These are phyloP conservation scores for Drosophila nigromelanica DNA, from an alignment of 1,140 invertebrate genomes.

Conservation along the genomic window DNA sequence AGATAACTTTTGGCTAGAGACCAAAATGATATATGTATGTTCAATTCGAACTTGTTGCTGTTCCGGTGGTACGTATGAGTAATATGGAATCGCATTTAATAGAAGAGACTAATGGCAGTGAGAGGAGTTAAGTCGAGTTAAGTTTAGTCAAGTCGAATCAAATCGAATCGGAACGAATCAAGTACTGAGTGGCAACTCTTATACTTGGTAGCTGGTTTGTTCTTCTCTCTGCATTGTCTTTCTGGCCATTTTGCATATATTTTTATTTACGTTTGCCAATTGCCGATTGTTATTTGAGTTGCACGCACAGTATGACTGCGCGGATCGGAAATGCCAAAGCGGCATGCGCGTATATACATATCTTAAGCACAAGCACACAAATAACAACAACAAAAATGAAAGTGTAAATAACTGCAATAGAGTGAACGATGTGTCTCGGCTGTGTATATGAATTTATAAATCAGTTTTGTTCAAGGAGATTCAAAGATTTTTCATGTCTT, in stretches of 20 bases:
- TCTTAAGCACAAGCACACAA: conserved; percentile 4
- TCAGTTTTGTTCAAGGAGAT: too few relatives aligned
- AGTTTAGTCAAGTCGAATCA: background rate
- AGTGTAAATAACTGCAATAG: background rate
- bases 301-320: conserved; percentile 19
- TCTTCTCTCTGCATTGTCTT: background rate
- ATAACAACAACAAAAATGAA: conserved; percentile 4
- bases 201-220: background rate
- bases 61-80: conserved; percentile 10
- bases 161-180: background rate
- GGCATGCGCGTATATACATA: background rate
- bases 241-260: conserved; percentile 3
- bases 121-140: background rate
- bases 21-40: too few relatives aligned
- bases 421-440: too few relatives aligned
- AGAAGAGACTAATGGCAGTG: background rate
- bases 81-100: conserved; percentile 1
- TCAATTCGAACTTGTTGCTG: background rate
- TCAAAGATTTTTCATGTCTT: background rate
- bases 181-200: conserved; percentile 5
- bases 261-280: conserved; percentile 11
- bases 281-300: conserved; percentile 26
- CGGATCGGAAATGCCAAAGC: conserved; percentile 68
- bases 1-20: too few relatives aligned
- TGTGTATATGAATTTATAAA: too few relatives aligned